A percentile compares a stretch with the other conserved stretches of the same genome.
Conservation (phyloP, 2,797 vertebrate species). For the Bradypodion ventrale region DNA sequence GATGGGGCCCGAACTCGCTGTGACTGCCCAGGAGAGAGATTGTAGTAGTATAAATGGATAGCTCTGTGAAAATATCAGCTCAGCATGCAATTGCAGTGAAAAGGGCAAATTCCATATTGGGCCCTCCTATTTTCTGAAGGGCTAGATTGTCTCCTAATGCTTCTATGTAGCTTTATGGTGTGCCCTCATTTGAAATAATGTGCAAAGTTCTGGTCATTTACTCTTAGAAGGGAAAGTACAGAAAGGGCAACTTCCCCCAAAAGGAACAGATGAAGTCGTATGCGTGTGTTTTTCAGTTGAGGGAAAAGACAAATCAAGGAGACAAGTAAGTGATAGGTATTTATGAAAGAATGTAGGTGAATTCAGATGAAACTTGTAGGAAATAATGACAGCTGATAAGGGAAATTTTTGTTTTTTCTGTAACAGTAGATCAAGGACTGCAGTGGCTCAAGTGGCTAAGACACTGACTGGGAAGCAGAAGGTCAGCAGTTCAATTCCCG, state of each 20-base stretch:
- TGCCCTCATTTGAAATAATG: not conserved
- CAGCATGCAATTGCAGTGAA: not conserved
- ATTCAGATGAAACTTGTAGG: too few species aligned
- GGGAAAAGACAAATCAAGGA: not conserved
- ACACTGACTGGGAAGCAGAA: too few species aligned
- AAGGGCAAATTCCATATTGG: not conserved
- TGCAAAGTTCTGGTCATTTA: not conserved
- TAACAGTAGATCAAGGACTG: too few species aligned
- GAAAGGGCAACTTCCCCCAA: not conserved
- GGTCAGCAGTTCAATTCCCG: too few species aligned
- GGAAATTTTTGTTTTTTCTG: not conserved
- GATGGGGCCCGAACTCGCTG: not conserved
- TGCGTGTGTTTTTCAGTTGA: not conserved
- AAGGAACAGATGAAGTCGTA: not conserved
- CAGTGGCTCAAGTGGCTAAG: too few species aligned
- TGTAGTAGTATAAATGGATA: not conserved
- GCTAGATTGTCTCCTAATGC: not conserved
- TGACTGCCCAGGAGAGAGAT: slow-evolving; percentile 6
- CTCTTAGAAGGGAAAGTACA: not conserved
- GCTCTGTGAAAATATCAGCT: slow-evolving; percentile 5
- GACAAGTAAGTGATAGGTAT: not conserved
- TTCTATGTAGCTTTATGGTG: not conserved
- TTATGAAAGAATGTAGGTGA: not conserved
- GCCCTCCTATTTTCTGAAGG: not conserved
- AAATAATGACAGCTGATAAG: not conserved